Conservation (phyloP, 2,113 vertebrate species). For the Notothenia coriiceps region DNA sequence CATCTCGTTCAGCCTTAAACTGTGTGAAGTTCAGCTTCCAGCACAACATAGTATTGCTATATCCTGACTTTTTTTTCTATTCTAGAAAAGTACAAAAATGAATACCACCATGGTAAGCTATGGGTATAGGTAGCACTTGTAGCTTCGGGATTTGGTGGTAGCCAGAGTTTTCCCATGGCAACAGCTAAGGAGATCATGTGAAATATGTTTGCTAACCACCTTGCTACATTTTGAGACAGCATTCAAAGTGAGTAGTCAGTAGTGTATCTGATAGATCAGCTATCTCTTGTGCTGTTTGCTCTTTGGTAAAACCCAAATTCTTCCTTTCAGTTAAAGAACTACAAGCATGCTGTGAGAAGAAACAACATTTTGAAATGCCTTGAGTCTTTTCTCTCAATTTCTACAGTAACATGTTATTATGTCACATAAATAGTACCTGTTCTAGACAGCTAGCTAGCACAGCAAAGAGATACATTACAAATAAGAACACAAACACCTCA, state of each 20-base stretch:
- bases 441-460: constrained; percentile 48
- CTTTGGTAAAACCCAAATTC: constrained; percentile 80
- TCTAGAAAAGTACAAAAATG: constrained; percentile 72
- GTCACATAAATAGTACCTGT: constrained; percentile 67
- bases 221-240: constrained; percentile 72
- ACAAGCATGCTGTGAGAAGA: constrained; percentile 50
- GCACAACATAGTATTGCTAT: constrained; percentile 79
- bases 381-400: constrained; percentile 43
- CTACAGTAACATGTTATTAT: constrained; percentile 47
- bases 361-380: constrained; percentile 59
- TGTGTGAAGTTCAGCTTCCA: constrained; percentile 48
- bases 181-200: constrained; percentile 44
- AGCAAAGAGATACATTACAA: constrained; percentile 34
- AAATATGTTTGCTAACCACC: constrained; percentile 51
- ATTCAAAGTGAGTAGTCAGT: constrained; percentile 67
- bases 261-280: constrained; percentile 65
- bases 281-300: constrained; percentile 60
- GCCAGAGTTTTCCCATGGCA: constrained; percentile 56
- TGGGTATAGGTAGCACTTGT: constrained; percentile 48
- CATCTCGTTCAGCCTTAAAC: constrained; percentile 35
- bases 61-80: constrained; percentile 48
- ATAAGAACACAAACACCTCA: constrained; percentile 45
- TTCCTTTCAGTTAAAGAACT: constrained; percentile 41
- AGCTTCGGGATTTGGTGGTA: constrained; percentile 64
- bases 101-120: constrained; percentile 67